A percentile compares a stretch with the other conserved stretches of the same genome.
phyloP scores from a whole-genome alignment of 2,888 invertebrate genomes.

The Tinea pellionella region DNA sequence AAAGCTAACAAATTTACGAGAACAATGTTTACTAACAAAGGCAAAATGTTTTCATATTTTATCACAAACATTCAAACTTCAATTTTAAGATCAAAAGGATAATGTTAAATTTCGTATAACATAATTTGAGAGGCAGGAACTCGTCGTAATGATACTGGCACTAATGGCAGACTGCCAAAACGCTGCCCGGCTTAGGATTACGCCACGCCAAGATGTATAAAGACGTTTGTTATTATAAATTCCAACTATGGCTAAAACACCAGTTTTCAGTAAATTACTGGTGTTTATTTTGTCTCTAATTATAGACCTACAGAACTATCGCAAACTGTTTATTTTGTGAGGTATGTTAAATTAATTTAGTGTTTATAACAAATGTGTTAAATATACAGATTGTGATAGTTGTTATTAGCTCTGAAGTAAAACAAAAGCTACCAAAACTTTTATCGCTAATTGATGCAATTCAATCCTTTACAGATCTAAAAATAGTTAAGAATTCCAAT shows the following conservation, averaged over 20 bases:
- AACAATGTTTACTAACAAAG: conserved; percentile 8
- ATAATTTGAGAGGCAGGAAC: conserved; percentile 1
- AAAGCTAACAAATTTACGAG: background rate
- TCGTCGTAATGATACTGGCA: background rate
- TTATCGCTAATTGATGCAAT: background rate
- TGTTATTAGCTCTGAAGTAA: background rate
- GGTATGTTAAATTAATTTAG: too few species aligned
- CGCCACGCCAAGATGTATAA: background rate
- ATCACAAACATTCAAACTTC: background rate
- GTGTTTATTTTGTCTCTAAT: background rate
- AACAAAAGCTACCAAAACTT: background rate
- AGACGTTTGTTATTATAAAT: conserved; percentile 6
- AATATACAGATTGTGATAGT: background rate
- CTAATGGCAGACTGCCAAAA: conserved; percentile 5
- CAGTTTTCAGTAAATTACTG: background rate
- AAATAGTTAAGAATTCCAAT: background rate
- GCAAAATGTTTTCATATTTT: background rate
- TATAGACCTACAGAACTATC: background rate
- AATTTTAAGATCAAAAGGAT: conserved; percentile 1
- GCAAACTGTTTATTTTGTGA: too few species aligned
- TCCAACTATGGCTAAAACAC: background rate
- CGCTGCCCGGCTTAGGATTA: background rate
- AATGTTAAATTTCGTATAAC: conserved; percentile 2
- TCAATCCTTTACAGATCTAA: background rate
- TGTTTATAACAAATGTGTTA: too few species aligned